A percentile compares a stretch with the other conserved stretches of the same genome.
phyloP scores from a whole-genome alignment of 2,113 vertebrate species.

The Leucosticte australis region DNA sequence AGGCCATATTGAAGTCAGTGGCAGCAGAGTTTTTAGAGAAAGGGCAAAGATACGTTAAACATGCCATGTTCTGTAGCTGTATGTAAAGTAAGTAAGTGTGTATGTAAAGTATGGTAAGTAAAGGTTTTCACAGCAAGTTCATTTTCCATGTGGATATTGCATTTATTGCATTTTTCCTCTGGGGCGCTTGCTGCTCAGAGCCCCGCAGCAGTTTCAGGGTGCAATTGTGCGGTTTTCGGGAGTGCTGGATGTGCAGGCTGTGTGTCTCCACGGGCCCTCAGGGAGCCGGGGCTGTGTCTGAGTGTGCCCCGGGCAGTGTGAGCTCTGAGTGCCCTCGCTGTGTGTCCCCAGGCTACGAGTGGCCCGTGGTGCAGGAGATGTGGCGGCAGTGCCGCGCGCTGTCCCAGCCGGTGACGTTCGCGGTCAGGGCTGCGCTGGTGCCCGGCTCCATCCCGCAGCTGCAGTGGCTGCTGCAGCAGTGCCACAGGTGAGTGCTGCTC shows the following conservation, averaged over 20 bases:
- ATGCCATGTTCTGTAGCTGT: neutral
- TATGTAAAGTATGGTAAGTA: fast-evolving
- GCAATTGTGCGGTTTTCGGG: fast-evolving
- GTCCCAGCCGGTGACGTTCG: neutral
- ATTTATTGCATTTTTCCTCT: fast-evolving
- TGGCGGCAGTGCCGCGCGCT: neutral
- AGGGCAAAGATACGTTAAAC: neutral
- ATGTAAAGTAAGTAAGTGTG: fast-evolving
- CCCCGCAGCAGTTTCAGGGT: fast-evolving
- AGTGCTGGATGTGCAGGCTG: fast-evolving
- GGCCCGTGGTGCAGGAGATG: neutral
- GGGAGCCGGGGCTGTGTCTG: no score
- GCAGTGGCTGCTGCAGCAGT: neutral
- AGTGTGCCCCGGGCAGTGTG: no score
- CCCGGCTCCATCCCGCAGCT: neutral
- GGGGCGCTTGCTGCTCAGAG: fast-evolving
- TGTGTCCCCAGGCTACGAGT: neutral
- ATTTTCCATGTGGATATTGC: fast-evolving
- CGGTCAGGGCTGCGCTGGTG: neutral
- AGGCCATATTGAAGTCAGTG: neutral
- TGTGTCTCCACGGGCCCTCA: no score
- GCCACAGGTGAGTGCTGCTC: neutral
- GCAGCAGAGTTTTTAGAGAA: neutral
- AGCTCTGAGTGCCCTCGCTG: no score
- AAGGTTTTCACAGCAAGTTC: fast-evolving